These are phyloP conservation scores for Allacma fusca DNA, from an alignment of 2,888 invertebrate genomes.

Conservation along the genomic window DNA sequence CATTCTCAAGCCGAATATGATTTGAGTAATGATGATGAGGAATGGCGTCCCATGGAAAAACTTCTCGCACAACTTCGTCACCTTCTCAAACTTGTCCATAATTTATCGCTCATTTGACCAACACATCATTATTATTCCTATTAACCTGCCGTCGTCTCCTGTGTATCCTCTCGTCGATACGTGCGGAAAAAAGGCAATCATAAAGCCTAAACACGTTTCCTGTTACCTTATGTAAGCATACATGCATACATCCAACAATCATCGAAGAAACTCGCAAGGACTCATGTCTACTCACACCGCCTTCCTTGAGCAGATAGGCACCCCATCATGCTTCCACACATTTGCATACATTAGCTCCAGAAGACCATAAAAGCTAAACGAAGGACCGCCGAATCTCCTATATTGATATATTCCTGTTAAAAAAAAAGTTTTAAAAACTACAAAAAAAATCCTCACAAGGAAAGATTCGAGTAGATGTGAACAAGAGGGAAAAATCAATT, in stretches of 20 bases:
- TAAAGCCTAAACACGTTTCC: too few species aligned
- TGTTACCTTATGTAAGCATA: too few species aligned
- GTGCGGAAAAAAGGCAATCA: too few species aligned
- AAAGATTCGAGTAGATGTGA: too few species aligned
- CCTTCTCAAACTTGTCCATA: conserved; percentile 13
- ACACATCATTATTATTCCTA: conserved; percentile 11
- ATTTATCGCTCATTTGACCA: conserved; percentile 22
- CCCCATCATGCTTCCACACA: conserved; percentile 12
- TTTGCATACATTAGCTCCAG: conserved; percentile 11
- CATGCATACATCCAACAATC: too few species aligned
- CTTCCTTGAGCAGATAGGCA: neutral
- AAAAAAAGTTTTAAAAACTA: too few species aligned
- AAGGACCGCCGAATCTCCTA: neutral
- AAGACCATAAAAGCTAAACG: conserved; percentile 4
- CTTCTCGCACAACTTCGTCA: conserved; percentile 20
- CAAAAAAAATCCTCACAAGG: too few species aligned
- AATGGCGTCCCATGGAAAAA: conserved; percentile 18
- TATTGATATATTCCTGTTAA: too few species aligned
- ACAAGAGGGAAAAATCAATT: too few species aligned
- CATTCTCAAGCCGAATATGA: neutral
- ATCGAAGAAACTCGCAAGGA: conserved; percentile 8
- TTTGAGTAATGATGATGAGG: conserved; percentile 16
- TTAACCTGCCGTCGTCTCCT: neutral
- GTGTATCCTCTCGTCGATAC: too few species aligned
- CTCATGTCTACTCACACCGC: conserved; percentile 8